Evolutionary conservation across 2,113 vertebrate genomes (phyloP), one percentile per base, ranked within the genome.

Genomic region (Irena cyanogastra): DNA sequence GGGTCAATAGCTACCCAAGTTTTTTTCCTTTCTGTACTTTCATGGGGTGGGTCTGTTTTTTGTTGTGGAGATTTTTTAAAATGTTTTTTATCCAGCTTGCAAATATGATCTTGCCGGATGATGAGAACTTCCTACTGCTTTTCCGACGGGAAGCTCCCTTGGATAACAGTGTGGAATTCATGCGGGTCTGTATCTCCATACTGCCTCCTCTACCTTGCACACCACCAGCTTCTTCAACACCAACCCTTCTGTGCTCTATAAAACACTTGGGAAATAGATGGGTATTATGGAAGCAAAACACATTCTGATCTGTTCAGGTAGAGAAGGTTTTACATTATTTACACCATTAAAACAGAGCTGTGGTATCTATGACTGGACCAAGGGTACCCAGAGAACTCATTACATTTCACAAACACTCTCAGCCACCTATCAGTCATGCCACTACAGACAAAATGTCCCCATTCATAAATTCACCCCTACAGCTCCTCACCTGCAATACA

Each of bases 131-230:
- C 95, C 98, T 99, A 70, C 97, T 99, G 83, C 89, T 99, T 79
- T 99, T 99, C 95, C 98, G 97, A 56, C 96, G 98, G 95, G 99
- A 99, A 97, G 98, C 98, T 49, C 98, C 98, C 57, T 95, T 99
- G 98, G 98, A 99, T 96, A 99, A 98, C 97, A 99, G 99, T 1
- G 99, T 99, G 63, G 99, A 99, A 87, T 99, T 99, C 77, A 99
- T 99, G 98, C 97, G 98, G 98, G 99, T 99, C 86, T 76, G 97
- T 85, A 56, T 19, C 20, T 77, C 50, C 11, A 16, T 30, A 6
- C 35, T 68, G 31, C 35, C 37, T 60, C 47, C 52, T 45, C 18
- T 19, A 8, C 57, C n/a, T 80, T 44, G 49, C 28, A 68, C 26
- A 21, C 13, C 33, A 56, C 16, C 37, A 42, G 16, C 35, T 83